Evolutionary conservation across 2,797 vertebrate species (phyloP).

Genomic region (Halcyon chelicuti): DNA sequence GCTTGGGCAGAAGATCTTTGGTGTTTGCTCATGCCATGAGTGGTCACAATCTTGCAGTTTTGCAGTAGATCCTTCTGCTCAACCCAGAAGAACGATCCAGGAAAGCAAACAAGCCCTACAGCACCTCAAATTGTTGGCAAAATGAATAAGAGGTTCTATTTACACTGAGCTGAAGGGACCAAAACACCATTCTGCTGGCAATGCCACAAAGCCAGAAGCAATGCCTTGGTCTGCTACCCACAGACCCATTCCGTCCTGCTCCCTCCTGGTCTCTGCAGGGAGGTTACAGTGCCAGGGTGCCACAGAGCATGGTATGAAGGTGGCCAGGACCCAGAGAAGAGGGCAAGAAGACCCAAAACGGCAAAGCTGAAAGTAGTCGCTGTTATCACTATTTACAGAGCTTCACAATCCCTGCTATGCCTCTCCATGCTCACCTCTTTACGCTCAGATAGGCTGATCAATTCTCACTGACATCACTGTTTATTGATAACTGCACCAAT

Average conservation of each 20-base stretch:
- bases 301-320: accelerated
- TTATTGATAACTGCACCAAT: constrained; percentile 49
- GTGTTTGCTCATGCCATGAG: background rate
- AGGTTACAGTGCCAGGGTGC: background rate
- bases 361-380: background rate
- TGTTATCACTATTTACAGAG: background rate
- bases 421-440: background rate
- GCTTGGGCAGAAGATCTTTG: background rate
- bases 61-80: background rate
- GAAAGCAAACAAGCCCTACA: background rate
- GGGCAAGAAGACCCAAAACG: background rate
- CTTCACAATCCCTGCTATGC: background rate
- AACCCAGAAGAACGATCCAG: background rate
- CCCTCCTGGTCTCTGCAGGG: background rate
- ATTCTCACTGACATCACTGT: constrained; percentile 28
- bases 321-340: background rate
- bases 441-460: background rate
- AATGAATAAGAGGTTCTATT: background rate
- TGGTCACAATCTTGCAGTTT: background rate
- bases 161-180: background rate
- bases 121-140: background rate
- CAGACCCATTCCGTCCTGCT: background rate
- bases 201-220: background rate
- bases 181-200: background rate
- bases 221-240: background rate